Evolutionary conservation across 1,140 invertebrate species (phyloP).

Genomic region (Drosophila tsacasi): DNA sequence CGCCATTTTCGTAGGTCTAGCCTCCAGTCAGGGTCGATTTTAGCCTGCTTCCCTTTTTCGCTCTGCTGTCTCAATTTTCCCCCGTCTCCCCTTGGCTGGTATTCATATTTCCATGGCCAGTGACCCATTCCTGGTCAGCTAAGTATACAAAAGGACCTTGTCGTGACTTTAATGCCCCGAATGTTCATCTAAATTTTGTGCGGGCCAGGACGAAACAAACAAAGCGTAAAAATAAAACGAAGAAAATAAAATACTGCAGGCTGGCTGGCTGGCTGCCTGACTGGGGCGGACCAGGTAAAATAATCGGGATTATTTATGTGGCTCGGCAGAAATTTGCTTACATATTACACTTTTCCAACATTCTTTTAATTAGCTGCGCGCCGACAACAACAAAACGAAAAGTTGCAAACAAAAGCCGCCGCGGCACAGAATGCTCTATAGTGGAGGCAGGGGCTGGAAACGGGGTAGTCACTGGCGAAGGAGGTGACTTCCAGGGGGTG

Average conservation of each 20-base stretch:
- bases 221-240: constrained; percentile 16
- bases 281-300: constrained; percentile 56
- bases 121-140: constrained; percentile 26
- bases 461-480: constrained; percentile 18
- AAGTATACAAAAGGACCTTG: constrained; percentile 51
- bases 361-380: constrained; percentile 74
- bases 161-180: constrained; percentile 65
- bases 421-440: constrained; percentile 44
- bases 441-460: neutral
- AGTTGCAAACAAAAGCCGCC: constrained; percentile 64
- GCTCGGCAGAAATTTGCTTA: constrained; percentile 68
- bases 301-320: constrained; percentile 72
- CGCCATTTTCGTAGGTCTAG: constrained; percentile 65
- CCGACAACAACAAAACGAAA: constrained; percentile 56
- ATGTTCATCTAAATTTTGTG: constrained; percentile 56
- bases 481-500: constrained; percentile 1
- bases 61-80: constrained; percentile 29
- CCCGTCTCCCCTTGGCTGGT: neutral
- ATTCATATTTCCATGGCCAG: constrained; percentile 43
- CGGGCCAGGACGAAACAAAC: constrained; percentile 24
- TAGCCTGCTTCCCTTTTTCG: constrained; percentile 6
- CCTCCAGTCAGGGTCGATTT: constrained; percentile 52
- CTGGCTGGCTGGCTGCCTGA: neutral
- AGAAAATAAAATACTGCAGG: constrained; percentile 27
- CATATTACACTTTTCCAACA: constrained; percentile 75